Evolutionary conservation across 2,797 vertebrate genomes (phyloP), one percentile per base, ranked within the genome.

Genomic region (Acridotheres tristis): DNA sequence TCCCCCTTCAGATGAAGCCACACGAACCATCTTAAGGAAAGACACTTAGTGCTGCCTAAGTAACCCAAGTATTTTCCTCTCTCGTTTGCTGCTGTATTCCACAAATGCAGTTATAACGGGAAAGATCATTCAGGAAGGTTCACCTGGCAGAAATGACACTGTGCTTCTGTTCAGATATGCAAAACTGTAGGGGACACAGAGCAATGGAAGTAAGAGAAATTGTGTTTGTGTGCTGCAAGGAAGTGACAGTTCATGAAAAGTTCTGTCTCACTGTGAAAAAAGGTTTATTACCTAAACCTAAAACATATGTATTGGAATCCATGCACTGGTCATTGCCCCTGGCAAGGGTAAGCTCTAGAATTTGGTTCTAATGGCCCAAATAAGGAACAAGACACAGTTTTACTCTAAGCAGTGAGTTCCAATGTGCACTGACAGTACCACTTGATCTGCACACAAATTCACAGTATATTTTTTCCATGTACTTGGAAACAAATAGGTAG

Each of bases 211-310:
- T 10, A 42, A 76, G 17, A 80, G 20, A 78, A 80, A 69, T 0
- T 45, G 7, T 16, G 54, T 26, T 15, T 9, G 14, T 42, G 20
- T 1, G 3, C 19, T 48, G 27, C n/a, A 40, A 47, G 93, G 83
- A 77, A 20, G 0, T 3, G 18, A 32, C 0, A 0, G 8, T 3
- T 63, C 22, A 40, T 29, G 45, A 30, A 12, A 86, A 72, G 11
- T n/a, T 25, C 16, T 45, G 20, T 47, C 45, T 54, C 26, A 42
- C 15, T 27, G 36, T 40, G 26, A 17, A 79, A 73, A 40, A 11
- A 51, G 58, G 27, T 17, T 87, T 17, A 68, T 26, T 57, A 38
- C 11, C 48, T 53, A 47, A 94, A 51, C 13, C 34, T 81, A 51
- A 65, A 75, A n/a, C 7, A 10, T 13, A 34, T 20, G 0, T 26